Conservation (phyloP, 2,888 invertebrate genomes). For the Sphinx pinastri region DNA sequence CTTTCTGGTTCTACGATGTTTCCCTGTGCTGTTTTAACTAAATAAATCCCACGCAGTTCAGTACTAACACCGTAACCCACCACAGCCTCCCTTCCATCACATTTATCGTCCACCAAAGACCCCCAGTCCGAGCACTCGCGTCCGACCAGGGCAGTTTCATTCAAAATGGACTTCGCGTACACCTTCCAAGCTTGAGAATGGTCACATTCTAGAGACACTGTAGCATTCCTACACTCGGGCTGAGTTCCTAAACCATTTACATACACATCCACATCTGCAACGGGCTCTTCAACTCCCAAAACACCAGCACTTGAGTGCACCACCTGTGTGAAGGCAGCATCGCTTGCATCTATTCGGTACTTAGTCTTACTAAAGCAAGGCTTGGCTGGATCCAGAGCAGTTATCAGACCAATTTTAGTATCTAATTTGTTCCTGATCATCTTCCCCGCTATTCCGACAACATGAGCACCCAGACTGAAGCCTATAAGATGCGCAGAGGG, state of each 20-base stretch:
- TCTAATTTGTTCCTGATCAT: slow-evolving; percentile 55
- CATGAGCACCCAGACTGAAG: slow-evolving; percentile 86
- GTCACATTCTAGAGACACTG: slow-evolving; percentile 67
- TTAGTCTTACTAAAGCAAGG: slow-evolving; percentile 65
- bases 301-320: slow-evolving; percentile 71
- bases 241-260: slow-evolving; percentile 69
- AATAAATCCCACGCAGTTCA: slow-evolving; percentile 55
- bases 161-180: slow-evolving; percentile 57
- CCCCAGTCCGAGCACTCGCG: slow-evolving; percentile 58
- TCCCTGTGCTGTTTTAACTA: slow-evolving; percentile 56
- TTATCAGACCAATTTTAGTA: slow-evolving; percentile 58
- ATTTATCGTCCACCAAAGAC: slow-evolving; percentile 52
- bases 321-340: slow-evolving; percentile 71
- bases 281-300: slow-evolving; percentile 64
- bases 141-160: slow-evolving; percentile 50
- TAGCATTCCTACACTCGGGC: slow-evolving; percentile 62
- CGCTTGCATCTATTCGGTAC: slow-evolving; percentile 53
- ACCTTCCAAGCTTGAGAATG: slow-evolving; percentile 70
- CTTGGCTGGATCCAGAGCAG: slow-evolving; percentile 72
- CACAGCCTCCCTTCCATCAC: slow-evolving; percentile 54
- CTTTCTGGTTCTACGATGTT: slow-evolving; percentile 35
- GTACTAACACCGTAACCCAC: slow-evolving; percentile 60
- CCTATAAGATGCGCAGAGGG: slow-evolving; percentile 84
- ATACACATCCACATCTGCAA: slow-evolving; percentile 72
- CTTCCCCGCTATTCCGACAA: slow-evolving; percentile 78